Evolutionary conservation across 2,888 invertebrate genomes (phyloP).

Genomic region (Pimpla rufipes): DNA sequence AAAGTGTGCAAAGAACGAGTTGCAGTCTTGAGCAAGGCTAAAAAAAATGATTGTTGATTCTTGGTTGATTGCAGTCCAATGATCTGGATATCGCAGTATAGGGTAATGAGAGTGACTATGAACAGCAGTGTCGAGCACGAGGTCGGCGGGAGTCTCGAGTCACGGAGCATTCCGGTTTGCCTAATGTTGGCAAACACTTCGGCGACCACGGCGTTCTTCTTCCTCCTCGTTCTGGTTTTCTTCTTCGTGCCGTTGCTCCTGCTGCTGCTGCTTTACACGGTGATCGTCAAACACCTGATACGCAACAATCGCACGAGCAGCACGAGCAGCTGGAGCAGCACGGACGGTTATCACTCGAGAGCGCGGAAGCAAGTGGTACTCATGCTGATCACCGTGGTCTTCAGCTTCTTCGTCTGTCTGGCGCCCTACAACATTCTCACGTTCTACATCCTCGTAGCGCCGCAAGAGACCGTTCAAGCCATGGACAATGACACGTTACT

Average conservation of each 20-base stretch:
- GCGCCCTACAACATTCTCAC: slow-evolving; percentile 94
- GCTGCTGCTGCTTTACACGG: slow-evolving; percentile 92
- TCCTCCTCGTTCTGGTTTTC: slow-evolving; percentile 91
- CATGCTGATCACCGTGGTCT: slow-evolving; percentile 94
- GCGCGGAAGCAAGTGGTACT: slow-evolving; percentile 94
- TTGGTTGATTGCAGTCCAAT: slow-evolving; percentile 91
- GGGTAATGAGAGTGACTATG: slow-evolving; percentile 77
- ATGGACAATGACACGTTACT: slow-evolving; percentile 93
- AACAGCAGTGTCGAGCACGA: slow-evolving; percentile 87
- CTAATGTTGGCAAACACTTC: slow-evolving; percentile 91
- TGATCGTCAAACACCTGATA: slow-evolving; percentile 94
- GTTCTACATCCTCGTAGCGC: slow-evolving; percentile 93
- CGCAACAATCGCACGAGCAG: slow-evolving; percentile 89
- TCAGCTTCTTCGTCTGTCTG: slow-evolving; percentile 95
- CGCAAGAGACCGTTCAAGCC: slow-evolving; percentile 89
- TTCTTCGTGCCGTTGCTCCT: slow-evolving; percentile 93
- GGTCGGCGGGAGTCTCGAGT: slow-evolving; percentile 87
- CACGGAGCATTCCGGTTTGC: slow-evolving; percentile 91
- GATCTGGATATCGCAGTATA: slow-evolving; percentile 83
- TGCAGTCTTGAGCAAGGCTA: neutral
- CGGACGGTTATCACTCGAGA: slow-evolving; percentile 90
- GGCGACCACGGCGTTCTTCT: slow-evolving; percentile 93
- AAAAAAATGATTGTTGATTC: slow-evolving; percentile 75
- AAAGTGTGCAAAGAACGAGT: neutral
- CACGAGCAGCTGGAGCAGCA: slow-evolving; percentile 90